Percentiles rank a stretch among this genome's conserved stretches.
Evolutionary conservation across 2,797 vertebrate species (phyloP).

Genomic region (Cossypha heuglini): DNA sequence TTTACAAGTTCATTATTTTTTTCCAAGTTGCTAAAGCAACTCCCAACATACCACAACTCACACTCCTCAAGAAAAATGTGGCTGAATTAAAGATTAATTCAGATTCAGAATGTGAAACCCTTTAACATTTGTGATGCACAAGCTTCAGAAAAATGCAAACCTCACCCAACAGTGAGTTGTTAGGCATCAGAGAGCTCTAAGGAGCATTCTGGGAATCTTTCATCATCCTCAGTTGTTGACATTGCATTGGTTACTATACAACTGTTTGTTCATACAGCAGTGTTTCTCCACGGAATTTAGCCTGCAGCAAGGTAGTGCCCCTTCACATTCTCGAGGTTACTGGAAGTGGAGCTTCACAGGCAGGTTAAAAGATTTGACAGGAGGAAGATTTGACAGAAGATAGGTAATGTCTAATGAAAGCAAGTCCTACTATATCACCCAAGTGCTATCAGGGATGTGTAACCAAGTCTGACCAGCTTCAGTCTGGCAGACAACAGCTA

Average conservation of each 20-base stretch:
- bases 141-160: neutral
- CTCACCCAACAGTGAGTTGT: neutral
- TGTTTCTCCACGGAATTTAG: neutral
- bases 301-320: neutral
- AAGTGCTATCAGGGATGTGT: neutral
- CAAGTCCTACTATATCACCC: neutral
- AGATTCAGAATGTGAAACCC: neutral
- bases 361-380: neutral
- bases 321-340: neutral
- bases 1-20: neutral
- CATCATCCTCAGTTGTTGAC: neutral
- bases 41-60: neutral
- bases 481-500: neutral
- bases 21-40: neutral
- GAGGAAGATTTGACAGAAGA: neutral
- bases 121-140: neutral
- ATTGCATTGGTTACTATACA: neutral
- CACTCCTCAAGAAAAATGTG: neutral
- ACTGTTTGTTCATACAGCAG: neutral
- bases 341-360: neutral
- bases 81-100: neutral
- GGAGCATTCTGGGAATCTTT: neutral
- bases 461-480: slow-evolving; percentile 2
- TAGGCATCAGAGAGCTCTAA: neutral
- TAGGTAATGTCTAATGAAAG: neutral